Evolutionary conservation across 23 tunicate genomes (phyloP), one percentile per base, ranked within the genome.

Genomic region (Trididemnum clinides): DNA sequence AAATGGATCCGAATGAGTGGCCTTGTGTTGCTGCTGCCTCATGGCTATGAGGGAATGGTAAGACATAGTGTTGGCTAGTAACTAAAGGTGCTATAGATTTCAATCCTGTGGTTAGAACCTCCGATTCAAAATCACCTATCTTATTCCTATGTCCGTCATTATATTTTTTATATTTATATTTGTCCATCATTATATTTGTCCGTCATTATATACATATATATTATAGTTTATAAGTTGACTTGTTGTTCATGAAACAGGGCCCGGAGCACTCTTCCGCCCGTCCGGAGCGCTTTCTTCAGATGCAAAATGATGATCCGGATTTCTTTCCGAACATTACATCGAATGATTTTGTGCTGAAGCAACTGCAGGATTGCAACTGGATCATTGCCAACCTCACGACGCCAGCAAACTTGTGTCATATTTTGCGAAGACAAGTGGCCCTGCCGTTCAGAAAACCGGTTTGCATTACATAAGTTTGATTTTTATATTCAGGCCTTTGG

Each of bases 281-380:
- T 34, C 95, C 95, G 33, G 99, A 96, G 74, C 77, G 99, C 65
- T 96, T 96, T 59, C 89, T 96, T 20, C 99, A 96, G 72, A 96
- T 96, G 99, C 99, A 96, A 57, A 96, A 96, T 80, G 99, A 96
- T 64, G 99, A 96, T 73, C 99, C 99, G 36, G 99, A 96, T 76
- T 71, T 51, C 58, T 85, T 91, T 35, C 99, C 99, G 12, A 85
- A 87, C 57, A 51, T 77, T 64, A 38, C 78, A 30, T 37, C 76
- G 6, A 82, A 75, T 74, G 93, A 96, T 62, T 96, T 96, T 74
- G 93, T 77, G 59, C 77, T 94, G 23, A 59, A 83, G 38, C 99
- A 96, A 66, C 85, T 96, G 59, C 92, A 91, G 71, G 94, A 89
- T 32, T 90, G 97, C 21, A 96, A 96, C 82, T 96, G 99, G 99